These are phyloP conservation scores for Mergus octosetaceus DNA, from an alignment of 2,797 vertebrate species.

Conservation along the genomic window DNA sequence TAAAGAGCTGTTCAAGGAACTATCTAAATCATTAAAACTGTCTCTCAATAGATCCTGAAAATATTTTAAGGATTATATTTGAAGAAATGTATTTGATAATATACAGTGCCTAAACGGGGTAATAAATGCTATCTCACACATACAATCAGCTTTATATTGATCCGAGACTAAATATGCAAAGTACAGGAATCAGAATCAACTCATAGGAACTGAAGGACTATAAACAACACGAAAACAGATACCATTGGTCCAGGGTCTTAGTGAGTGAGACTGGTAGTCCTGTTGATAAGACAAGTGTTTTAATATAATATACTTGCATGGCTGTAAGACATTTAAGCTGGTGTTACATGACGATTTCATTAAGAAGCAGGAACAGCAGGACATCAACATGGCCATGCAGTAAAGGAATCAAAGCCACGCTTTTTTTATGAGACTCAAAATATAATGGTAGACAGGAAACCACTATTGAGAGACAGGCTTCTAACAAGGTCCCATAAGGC, in stretches of 20 bases:
- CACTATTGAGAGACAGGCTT: neutral
- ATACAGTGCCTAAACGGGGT: neutral
- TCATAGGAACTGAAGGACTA: neutral
- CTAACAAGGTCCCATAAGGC: neutral
- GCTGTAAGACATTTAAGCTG: neutral
- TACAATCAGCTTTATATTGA: neutral
- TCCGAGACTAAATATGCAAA: neutral
- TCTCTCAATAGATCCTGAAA: neutral
- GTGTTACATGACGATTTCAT: neutral
- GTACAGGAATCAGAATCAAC: neutral
- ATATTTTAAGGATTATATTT: neutral
- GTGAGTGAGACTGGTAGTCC: fast-evolving
- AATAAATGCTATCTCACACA: neutral
- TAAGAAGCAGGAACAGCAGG: neutral
- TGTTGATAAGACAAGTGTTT: neutral
- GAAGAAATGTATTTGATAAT: neutral
- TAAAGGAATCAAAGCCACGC: neutral
- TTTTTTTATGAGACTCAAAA: neutral
- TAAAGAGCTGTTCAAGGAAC: neutral
- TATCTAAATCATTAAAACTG: neutral
- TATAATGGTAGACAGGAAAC: neutral
- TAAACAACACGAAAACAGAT: neutral
- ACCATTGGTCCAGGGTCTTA: neutral
- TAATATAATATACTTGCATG: neutral
- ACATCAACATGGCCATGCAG: neutral